Conservation (phyloP, 1,140 invertebrate species). For the Psilanteris sp. region DNA sequence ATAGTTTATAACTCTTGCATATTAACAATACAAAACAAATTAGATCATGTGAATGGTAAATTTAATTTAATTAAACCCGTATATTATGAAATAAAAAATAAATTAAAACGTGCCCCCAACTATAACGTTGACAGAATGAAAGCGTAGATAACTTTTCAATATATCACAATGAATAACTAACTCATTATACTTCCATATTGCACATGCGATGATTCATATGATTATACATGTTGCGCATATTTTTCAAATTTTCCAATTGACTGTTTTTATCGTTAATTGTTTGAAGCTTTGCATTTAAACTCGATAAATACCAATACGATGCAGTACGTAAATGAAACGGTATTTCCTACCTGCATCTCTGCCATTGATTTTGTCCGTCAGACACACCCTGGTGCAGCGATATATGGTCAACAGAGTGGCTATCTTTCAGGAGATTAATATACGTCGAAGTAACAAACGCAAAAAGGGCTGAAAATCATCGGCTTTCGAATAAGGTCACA, state of each 20-base stretch:
- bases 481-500: conserved; percentile 35
- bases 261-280: conserved; percentile 15
- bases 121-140: no score
- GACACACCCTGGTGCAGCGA: conserved; percentile 60
- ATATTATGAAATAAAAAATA: no score
- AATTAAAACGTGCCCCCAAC: no score
- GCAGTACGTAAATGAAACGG: conserved; percentile 20
- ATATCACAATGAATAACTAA: no score
- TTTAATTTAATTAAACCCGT: no score
- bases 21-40: no score
- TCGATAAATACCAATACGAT: conserved; percentile 21
- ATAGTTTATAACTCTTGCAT: no score
- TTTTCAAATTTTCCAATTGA: conserved; percentile 6
- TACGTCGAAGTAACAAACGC: conserved; percentile 50
- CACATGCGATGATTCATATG: no score
- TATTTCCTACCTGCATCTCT: conserved; percentile 28
- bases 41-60: no score
- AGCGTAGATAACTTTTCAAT: no score
- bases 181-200: no score
- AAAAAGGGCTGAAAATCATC: conserved; percentile 59
- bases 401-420: conserved; percentile 58
- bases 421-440: conserved; percentile 69
- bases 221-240: no score
- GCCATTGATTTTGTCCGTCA: conserved; percentile 65
- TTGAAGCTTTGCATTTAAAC: conserved; percentile 6